phyloP scores from a whole-genome alignment of 2,113 vertebrate species.

The Mixornis gularis region DNA sequence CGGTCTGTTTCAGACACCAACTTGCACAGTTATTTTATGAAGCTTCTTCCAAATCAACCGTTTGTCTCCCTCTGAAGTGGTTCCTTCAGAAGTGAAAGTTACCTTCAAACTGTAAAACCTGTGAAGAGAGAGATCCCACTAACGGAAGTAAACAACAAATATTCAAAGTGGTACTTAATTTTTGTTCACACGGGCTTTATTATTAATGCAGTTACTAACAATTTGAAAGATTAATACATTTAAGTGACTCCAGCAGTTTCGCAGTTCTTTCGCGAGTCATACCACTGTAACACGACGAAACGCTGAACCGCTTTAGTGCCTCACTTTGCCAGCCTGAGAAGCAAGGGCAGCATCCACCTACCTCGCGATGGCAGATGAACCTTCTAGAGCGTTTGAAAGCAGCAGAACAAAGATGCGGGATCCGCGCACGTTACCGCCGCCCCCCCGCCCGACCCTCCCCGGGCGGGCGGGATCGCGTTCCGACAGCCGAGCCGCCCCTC shows the following conservation, averaged over 20 bases:
- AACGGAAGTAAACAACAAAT: neutral
- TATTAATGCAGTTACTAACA: neutral
- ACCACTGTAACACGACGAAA: neutral
- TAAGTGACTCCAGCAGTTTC: neutral
- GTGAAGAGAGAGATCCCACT: neutral
- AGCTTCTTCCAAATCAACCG: neutral
- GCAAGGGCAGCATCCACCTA: neutral
- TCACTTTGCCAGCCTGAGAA: neutral
- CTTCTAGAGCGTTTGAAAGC: conserved; percentile 28
- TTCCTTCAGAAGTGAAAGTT: neutral
- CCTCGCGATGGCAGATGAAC: conserved; percentile 17
- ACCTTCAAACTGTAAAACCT: neutral
- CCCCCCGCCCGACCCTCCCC: neutral
- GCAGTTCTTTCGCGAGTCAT: neutral
- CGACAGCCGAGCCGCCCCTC: neutral
- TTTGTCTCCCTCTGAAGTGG: neutral
- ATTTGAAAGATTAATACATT: neutral
- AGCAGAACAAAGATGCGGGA: conserved; percentile 20
- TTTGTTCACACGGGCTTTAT: neutral
- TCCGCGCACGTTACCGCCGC: neutral
- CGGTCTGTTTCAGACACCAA: neutral
- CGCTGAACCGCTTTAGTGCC: neutral
- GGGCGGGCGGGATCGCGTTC: neutral
- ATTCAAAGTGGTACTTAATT: neutral
- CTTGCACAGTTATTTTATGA: neutral